Evolutionary conservation across 1,140 invertebrate species (phyloP).

Genomic region (Drosophila sulfurigaster): DNA sequence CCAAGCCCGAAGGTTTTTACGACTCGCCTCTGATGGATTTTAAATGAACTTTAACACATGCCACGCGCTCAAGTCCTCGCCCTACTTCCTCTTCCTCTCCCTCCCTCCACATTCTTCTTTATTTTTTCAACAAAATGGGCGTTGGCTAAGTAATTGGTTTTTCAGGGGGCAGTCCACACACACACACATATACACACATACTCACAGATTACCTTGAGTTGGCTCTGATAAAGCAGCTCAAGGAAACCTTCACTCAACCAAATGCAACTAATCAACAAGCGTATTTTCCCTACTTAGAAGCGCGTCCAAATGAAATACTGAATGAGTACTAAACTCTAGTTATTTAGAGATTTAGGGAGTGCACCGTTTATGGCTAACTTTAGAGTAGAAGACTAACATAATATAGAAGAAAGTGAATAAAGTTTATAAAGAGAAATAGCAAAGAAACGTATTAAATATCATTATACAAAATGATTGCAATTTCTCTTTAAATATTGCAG

Average conservation of each 20-base stretch:
- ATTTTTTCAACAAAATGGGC: constrained; percentile 17
- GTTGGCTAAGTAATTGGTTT: constrained; percentile 78
- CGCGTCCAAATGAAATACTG: not conserved
- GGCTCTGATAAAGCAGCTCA: constrained; percentile 44
- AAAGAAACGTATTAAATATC: no score
- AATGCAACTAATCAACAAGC: constrained; percentile 36
- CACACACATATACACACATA: no score
- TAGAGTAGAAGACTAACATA: no score
- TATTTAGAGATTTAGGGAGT: not conserved
- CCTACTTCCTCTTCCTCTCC: not conserved
- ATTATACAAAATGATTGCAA: no score
- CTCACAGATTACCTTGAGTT: constrained; percentile 58
- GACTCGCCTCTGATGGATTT: constrained; percentile 70
- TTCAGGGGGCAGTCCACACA: constrained; percentile 36
- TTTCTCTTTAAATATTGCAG: no score
- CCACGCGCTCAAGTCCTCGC: constrained; percentile 42
- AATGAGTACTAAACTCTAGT: not conserved
- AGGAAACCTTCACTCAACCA: not conserved
- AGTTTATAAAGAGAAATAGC: no score
- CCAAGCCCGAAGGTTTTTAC: constrained; percentile 52
- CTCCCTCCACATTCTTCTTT: not conserved
- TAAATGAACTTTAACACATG: constrained; percentile 83
- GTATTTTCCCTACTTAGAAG: not conserved
- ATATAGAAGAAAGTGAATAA: no score
- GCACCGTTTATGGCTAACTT: no score